These are phyloP conservation scores for Cichladusa arquata DNA, from an alignment of 2,113 vertebrate genomes.

Conservation along the genomic window DNA sequence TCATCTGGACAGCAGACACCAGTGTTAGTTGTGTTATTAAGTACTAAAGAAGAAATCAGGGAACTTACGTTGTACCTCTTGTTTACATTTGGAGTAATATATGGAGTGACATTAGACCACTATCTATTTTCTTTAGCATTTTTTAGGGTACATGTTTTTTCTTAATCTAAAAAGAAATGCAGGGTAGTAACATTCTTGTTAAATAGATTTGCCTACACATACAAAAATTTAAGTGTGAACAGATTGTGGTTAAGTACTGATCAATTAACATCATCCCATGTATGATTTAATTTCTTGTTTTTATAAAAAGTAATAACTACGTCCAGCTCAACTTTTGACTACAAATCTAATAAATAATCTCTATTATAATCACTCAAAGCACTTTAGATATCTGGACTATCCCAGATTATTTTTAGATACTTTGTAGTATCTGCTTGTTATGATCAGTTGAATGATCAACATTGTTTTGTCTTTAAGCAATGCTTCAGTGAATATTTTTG, in stretches of 20 bases:
- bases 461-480: conserved; percentile 74
- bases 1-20: conserved; percentile 25
- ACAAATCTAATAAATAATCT: conserved; percentile 45
- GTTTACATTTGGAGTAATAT: conserved; percentile 72
- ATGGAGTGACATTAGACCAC: conserved; percentile 56
- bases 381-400: conserved; percentile 96
- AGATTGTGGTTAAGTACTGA: conserved; percentile 4
- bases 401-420: conserved; percentile 93
- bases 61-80: conserved; percentile 57
- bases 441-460: conserved; percentile 99
- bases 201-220: conserved; percentile 34
- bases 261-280: conserved; percentile 4
- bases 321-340: conserved; percentile 36
- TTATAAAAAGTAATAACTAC: background rate
- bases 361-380: conserved; percentile 85
- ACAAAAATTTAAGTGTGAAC: conserved; percentile 31
- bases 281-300: background rate
- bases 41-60: conserved; percentile 66
- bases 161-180: conserved; percentile 47
- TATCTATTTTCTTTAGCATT: conserved; percentile 18
- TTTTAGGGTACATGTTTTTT: conserved; percentile 59
- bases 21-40: conserved; percentile 35
- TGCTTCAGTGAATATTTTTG: conserved; percentile 75
- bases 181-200: conserved; percentile 27
- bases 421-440: conserved; percentile 86